phyloP scores from a whole-genome alignment of 2,888 invertebrate genomes.

The Eudasyphora cyanicolor region DNA sequence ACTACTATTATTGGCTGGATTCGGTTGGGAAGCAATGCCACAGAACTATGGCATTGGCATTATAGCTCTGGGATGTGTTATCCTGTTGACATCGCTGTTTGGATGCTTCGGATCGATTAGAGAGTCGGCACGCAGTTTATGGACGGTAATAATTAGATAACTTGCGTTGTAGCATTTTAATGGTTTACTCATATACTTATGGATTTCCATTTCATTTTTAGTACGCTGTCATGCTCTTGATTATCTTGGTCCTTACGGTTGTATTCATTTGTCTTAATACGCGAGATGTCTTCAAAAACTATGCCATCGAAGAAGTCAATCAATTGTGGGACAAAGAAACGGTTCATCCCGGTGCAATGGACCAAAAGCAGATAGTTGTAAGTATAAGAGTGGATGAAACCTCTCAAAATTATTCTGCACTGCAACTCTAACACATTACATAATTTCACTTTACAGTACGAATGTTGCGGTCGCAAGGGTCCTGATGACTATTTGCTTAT shows the following conservation, averaged over 20 bases:
- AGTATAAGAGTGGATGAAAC: conserved; percentile 26
- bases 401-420: too few relatives aligned
- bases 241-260: conserved; percentile 69
- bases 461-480: conserved; percentile 76
- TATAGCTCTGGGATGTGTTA: conserved; percentile 71
- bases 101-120: conserved; percentile 74
- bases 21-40: conserved; percentile 76
- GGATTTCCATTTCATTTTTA: conserved; percentile 30
- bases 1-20: conserved; percentile 71
- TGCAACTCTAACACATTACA: not conserved
- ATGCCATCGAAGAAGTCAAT: conserved; percentile 71
- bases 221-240: conserved; percentile 72
- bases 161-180: not conserved
- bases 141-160: conserved; percentile 73
- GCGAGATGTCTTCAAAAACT: conserved; percentile 72
- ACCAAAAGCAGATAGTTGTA: conserved; percentile 71
- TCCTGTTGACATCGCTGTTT: conserved; percentile 73
- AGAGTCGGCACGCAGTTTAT: conserved; percentile 74
- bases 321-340: conserved; percentile 71
- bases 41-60: conserved; percentile 73
- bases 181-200: not conserved
- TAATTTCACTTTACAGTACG: conserved; percentile 67
- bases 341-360: conserved; percentile 72
- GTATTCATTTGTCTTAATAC: conserved; percentile 69
- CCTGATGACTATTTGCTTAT: conserved; percentile 72